These are phyloP conservation scores for Arnoldichthys spilopterus DNA, from an alignment of 2,797 vertebrate species.

Conservation along the genomic window DNA sequence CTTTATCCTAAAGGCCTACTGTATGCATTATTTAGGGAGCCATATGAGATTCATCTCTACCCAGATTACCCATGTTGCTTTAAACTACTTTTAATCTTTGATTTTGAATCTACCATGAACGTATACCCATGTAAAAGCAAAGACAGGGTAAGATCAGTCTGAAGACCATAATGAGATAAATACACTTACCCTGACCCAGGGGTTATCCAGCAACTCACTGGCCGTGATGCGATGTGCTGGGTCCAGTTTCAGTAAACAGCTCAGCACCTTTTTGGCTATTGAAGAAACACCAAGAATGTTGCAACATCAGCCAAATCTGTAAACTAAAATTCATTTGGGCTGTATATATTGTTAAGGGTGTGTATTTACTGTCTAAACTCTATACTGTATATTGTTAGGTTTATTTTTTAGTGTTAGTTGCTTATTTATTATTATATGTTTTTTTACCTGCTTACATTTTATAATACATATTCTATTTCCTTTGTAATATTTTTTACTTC, in stretches of 20 bases:
- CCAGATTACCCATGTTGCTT: not conserved
- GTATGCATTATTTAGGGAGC: not conserved
- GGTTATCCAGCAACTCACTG: conserved; percentile 80
- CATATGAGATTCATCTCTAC: not conserved
- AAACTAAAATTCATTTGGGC: too few species aligned
- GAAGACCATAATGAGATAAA: conserved; percentile 14
- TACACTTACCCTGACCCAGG: conserved; percentile 81
- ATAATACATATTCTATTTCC: too few species aligned
- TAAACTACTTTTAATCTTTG: not conserved
- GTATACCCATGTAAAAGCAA: not conserved
- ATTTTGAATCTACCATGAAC: not conserved
- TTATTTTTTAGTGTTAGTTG: too few species aligned
- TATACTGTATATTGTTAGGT: too few species aligned
- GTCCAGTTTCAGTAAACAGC: conserved; percentile 80
- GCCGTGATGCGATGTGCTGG: conserved; percentile 83
- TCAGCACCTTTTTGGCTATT: conserved; percentile 80
- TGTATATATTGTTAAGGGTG: too few species aligned
- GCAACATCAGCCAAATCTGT: not conserved
- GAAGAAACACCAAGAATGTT: conserved; percentile 46
- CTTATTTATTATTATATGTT: too few species aligned
- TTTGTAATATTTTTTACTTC: too few species aligned
- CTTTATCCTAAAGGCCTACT: conserved; percentile 10
- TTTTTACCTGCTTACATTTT: too few species aligned
- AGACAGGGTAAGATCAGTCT: not conserved
- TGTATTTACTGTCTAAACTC: too few species aligned